Conservation (phyloP, 2,113 vertebrate genomes). For the Cebus imitator region DNA sequence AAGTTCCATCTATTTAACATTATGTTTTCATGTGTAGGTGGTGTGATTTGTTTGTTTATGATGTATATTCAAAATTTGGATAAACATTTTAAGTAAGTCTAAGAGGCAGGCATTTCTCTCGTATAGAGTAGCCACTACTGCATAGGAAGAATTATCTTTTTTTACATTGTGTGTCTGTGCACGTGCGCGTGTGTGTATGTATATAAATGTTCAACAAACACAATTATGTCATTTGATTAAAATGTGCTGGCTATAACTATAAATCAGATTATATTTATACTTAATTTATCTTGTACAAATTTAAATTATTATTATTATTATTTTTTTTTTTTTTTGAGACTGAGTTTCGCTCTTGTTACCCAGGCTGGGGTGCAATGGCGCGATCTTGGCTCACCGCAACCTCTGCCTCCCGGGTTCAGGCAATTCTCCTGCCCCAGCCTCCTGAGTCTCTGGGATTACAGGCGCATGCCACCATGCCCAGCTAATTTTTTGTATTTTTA, state of each 20-base stretch:
- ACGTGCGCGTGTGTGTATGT: too few species aligned
- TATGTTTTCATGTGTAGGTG: not conserved
- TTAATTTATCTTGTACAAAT: not conserved
- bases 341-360: too few species aligned
- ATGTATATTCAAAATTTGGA: not conserved
- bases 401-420: too few species aligned
- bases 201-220: not conserved
- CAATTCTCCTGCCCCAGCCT: too few species aligned
- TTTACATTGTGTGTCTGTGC: too few species aligned
- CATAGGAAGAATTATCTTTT: not conserved
- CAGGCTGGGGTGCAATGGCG: too few species aligned
- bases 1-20: not conserved
- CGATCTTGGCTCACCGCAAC: too few species aligned
- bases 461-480: too few species aligned
- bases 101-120: not conserved
- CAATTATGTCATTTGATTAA: not conserved
- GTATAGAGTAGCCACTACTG: not conserved
- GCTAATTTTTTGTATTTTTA: too few species aligned
- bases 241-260: not conserved
- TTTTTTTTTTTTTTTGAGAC: too few species aligned
- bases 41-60: not conserved
- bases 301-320: not conserved
- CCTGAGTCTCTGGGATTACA: too few species aligned
- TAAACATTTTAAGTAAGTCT: constrained; percentile 9
- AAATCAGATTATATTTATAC: not conserved